Conservation (phyloP, 2,113 vertebrate species). For the Myiagra hebetior region DNA sequence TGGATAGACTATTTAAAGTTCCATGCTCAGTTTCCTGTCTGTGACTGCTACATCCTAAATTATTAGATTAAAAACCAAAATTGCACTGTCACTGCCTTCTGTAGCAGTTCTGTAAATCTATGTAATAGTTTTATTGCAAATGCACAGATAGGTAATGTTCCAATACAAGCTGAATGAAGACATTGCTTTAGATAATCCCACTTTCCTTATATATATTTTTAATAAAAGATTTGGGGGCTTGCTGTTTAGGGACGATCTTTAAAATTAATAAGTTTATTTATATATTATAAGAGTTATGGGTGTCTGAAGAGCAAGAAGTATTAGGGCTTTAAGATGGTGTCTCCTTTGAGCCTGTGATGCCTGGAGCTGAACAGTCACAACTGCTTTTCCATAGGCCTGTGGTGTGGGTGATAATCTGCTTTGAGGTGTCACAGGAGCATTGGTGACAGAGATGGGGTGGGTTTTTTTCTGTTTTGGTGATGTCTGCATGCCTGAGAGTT, state of each 20-base stretch:
- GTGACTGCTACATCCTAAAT: not conserved
- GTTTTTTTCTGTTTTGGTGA: not conserved
- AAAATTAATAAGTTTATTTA: not conserved
- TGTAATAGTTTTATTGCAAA: not conserved
- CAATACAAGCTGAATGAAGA: not conserved
- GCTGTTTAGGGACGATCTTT: not conserved
- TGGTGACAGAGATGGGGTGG: not conserved
- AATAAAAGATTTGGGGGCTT: not conserved
- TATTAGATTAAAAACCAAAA: not conserved
- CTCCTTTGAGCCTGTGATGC: rapidly evolving
- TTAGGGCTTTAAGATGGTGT: rapidly evolving
- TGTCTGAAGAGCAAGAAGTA: rapidly evolving
- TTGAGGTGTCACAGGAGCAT: rapidly evolving
- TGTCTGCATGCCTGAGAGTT: not conserved
- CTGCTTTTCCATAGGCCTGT: rapidly evolving
- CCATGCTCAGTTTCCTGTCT: not conserved
- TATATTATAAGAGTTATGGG: rapidly evolving
- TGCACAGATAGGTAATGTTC: not conserved
- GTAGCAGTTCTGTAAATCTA: not conserved
- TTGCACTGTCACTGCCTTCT: not conserved
- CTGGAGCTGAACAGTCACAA: rapidly evolving
- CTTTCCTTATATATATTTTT: not conserved
- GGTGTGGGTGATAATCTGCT: not conserved
- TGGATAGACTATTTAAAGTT: not conserved
- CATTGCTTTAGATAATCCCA: not conserved